Evolutionary conservation across 2,113 vertebrate species (phyloP), one percentile per base, ranked within the genome.

Genomic region (Bubalus kerabau): DNA sequence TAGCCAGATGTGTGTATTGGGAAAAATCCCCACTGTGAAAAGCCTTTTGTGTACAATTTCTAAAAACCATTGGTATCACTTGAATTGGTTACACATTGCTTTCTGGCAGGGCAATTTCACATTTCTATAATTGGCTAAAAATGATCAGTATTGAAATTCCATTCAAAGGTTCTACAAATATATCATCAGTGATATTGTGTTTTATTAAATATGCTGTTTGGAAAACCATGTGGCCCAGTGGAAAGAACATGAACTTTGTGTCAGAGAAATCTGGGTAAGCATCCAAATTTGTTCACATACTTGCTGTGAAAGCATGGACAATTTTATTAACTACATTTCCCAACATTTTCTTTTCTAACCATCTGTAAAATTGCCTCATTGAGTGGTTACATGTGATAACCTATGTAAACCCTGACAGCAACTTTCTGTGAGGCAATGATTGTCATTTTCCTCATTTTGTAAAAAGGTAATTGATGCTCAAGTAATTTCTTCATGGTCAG

Each of bases 1-100:
- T 97, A 98, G 97, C 97, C 96, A 98, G 95, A 97, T 98, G 96
- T 97, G 95, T 90, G 90, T 81, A 96, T 71, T 98, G 97, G 91
- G 90, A 67, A 97, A 97, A 98, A 98, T 86, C 97, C 90, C 93
- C 81, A 95, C 96, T 95, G 52, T 97, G 71, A 94, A 96, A 97
- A 98, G 91, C 52, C 91, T 98, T 97, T 98, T 98, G 94, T 97
- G 91, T 81, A 64, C n/a, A 95, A 90, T 98, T 98, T 98, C 95
- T 98, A 95, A 98, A 98, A 97, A 92, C 57, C 96, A 87, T 95
- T 50, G 89, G 89, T 95, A 95, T 97, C 71, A 85, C 64, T 97
- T 98, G 94, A 98, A 98, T 97, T 98, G 91, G 95, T 92, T 97
- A 91, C 87, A 98, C 62, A 91, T 81, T 97, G 86, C 85, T 97